Percentiles rank a stretch among this genome's conserved stretches.
Conservation (phyloP, 2,797 vertebrate genomes). For the Pangasius sanitwongsei region DNA sequence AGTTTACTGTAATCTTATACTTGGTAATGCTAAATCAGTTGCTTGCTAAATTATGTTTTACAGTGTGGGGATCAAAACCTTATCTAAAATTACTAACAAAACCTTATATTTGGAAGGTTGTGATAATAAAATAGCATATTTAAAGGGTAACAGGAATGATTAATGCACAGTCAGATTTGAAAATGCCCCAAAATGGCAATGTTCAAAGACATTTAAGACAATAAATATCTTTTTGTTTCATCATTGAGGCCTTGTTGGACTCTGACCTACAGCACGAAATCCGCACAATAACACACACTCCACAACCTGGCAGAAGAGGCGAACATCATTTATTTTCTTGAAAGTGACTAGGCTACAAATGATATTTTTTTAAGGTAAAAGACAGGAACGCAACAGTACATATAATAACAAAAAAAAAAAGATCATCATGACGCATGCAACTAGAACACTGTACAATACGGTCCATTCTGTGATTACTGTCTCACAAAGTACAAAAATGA, state of each 20-base stretch:
- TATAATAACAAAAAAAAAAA: neutral
- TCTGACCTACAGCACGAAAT: neutral
- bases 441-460: neutral
- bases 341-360: neutral
- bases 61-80: neutral
- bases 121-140: neutral
- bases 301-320: neutral
- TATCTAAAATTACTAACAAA: neutral
- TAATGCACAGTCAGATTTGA: neutral
- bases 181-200: neutral
- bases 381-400: neutral
- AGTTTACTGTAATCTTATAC: neutral
- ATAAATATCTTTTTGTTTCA: neutral
- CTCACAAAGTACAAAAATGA: neutral
- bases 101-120: neutral
- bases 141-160: neutral
- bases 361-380: neutral
- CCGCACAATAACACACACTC: constrained; percentile 28
- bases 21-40: neutral
- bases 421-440: neutral
- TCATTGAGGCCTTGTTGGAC: neutral
- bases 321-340: neutral
- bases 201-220: neutral
- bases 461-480: neutral
- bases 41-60: neutral